A percentile compares a stretch with the other conserved stretches of the same genome.
phyloP scores from a whole-genome alignment of 2,113 vertebrate species.

The Tor tambroides region DNA sequence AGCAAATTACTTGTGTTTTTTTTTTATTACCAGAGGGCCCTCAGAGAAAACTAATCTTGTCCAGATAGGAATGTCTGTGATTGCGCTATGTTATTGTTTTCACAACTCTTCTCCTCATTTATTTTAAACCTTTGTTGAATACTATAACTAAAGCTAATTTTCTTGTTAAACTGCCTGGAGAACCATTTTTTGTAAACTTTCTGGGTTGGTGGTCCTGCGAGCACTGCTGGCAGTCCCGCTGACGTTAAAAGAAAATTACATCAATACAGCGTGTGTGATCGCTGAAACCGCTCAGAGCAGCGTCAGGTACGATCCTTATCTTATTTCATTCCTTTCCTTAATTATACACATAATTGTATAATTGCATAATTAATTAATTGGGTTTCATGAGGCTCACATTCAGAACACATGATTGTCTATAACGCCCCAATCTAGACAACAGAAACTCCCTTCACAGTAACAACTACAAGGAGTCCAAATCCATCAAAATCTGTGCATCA shows the following conservation, averaged over 20 bases:
- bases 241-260: not conserved
- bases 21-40: not conserved
- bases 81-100: constrained; percentile 29
- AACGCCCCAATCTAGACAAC: not conserved
- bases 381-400: not conserved
- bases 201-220: not conserved
- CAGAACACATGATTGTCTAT: not conserved
- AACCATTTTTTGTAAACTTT: not conserved
- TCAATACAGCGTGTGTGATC: not conserved
- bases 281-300: not conserved
- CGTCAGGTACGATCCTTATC: not conserved
- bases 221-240: not conserved
- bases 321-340: not conserved
- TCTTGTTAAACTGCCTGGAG: constrained; percentile 11
- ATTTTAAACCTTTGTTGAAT: not conserved
- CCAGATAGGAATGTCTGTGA: constrained; percentile 9
- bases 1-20: constrained; percentile 6
- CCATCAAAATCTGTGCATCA: not conserved
- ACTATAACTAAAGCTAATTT: constrained; percentile 9
- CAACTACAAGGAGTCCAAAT: not conserved
- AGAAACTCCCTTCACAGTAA: not conserved
- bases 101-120: constrained; percentile 12
- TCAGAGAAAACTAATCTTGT: constrained; percentile 1
- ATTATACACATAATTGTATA: constrained; percentile 11
- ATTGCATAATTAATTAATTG: not conserved